Base-by-base conservation (phyloP, 2,888 invertebrate species). In the Drosophila fulvimacula region DNA sequence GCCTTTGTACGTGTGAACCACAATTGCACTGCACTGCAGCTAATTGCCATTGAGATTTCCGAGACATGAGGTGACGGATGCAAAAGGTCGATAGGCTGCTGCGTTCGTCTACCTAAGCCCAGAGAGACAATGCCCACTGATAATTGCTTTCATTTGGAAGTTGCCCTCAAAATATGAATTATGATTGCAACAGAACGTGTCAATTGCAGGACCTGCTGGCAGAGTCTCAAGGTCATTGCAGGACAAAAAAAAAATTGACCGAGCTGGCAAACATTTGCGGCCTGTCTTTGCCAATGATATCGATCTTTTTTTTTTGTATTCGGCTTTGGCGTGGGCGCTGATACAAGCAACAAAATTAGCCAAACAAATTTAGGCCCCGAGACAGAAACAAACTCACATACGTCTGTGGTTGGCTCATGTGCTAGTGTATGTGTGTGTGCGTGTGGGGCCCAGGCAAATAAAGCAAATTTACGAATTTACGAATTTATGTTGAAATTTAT, bases 401-500 rank as follows among this genome's bases (percentile, higher is more conserved):
- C 58, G 41, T 46, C 30, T 51, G 44, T 55, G 55, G 57, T 17
- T 62, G 49, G 49, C 57, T 19, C 52, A 46, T 34, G 21, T 38
- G 34, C 46, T 70, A 57, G 71, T 41, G 38, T 49, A 68, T 63
- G 75, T 76, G 73, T 27, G 27, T 46, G 38, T 49, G 69, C 67
- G 76, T 81, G 76, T 76, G 73, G 73, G 75, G 69, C 64, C 69
- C 84, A 63, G 81, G 79, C 81, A 82, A 88, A 80, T 83, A 90
- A 88, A 89, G 88, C 84, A 89, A 91, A 89, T 90, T 91, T 89
- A 77, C 76, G 84, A 91, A 92, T 92, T 92, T 92, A 92, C 74
- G 84, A 91, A 92, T 92, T 92, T 92, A 92, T 92, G 91, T 90
- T 88, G 85, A 91, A 91, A 88, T 92, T 91, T 91, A 92, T 91